These are phyloP conservation scores for Puntigrus tetrazona DNA, from an alignment of 2,113 vertebrate species.

Conservation along the genomic window DNA sequence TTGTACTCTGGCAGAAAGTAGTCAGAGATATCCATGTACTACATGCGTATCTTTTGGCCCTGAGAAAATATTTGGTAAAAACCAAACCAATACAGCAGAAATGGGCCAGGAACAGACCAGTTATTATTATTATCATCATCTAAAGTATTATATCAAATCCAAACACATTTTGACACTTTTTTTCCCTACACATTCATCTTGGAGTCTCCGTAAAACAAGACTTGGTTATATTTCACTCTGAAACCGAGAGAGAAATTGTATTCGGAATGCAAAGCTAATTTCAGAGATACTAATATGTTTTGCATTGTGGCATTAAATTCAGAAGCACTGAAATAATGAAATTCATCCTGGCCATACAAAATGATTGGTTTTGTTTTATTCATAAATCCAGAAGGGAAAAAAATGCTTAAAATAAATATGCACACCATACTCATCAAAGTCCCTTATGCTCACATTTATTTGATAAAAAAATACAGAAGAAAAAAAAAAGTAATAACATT, in stretches of 20 bases:
- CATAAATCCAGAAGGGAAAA: background rate
- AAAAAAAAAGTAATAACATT: no score
- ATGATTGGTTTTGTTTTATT: background rate
- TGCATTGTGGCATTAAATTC: background rate
- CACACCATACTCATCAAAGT: background rate
- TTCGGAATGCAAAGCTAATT: background rate
- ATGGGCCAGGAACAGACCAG: background rate
- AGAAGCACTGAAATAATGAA: background rate
- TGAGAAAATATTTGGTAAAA: background rate
- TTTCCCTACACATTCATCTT: background rate
- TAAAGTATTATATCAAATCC: background rate
- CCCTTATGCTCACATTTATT: background rate
- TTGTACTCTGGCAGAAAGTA: constrained; percentile 22
- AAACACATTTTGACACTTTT: background rate
- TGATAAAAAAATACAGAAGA: background rate
- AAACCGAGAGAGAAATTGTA: background rate
- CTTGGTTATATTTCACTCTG: background rate
- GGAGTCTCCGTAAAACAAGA: background rate
- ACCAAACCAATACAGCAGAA: background rate
- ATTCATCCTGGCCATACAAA: background rate
- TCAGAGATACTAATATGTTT: background rate
- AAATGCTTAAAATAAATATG: background rate
- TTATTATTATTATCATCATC: background rate
- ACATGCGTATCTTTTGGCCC: constrained; percentile 7
- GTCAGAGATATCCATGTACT: background rate